Evolutionary conservation across 2,113 vertebrate genomes (phyloP).

Genomic region (Oreochromis spilurus): DNA sequence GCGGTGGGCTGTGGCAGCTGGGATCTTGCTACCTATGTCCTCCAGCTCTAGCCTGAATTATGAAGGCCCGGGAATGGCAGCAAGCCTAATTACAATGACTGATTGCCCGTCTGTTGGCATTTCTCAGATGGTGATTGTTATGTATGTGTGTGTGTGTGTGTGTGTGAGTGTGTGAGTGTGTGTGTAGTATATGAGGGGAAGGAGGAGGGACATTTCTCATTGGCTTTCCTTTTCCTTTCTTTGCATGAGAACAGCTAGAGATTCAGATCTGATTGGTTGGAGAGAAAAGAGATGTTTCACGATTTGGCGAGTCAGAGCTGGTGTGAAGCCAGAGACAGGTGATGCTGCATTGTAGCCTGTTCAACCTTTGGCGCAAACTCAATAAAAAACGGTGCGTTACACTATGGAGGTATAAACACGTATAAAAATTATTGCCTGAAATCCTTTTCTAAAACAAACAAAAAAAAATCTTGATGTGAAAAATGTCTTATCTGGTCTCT

Average conservation of each 20-base stretch:
- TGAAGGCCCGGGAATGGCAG: constrained; percentile 62
- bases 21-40: constrained; percentile 33
- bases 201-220: constrained; percentile 52
- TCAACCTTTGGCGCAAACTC: constrained; percentile 3
- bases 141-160: not conserved
- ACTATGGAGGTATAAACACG: not conserved
- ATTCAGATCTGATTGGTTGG: constrained; percentile 59
- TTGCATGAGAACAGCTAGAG: constrained; percentile 61
- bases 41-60: constrained; percentile 58
- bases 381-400: not conserved
- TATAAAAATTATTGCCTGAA: not conserved
- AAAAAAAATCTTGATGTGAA: not conserved
- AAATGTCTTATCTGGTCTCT: not conserved
- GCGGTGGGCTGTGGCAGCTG: constrained; percentile 47
- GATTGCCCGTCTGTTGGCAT: constrained; percentile 67
- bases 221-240: constrained; percentile 52
- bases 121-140: constrained; percentile 66
- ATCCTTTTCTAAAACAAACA: not conserved
- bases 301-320: constrained; percentile 54
- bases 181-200: constrained; percentile 34
- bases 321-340: constrained; percentile 58
- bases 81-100: constrained; percentile 71
- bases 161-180: not conserved
- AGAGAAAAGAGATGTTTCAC: constrained; percentile 48
- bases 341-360: constrained; percentile 41